Percentiles rank a stretch among this genome's conserved stretches.
phyloP scores from a whole-genome alignment of 2,113 vertebrate species.

The Hirundichthys speculiger region DNA sequence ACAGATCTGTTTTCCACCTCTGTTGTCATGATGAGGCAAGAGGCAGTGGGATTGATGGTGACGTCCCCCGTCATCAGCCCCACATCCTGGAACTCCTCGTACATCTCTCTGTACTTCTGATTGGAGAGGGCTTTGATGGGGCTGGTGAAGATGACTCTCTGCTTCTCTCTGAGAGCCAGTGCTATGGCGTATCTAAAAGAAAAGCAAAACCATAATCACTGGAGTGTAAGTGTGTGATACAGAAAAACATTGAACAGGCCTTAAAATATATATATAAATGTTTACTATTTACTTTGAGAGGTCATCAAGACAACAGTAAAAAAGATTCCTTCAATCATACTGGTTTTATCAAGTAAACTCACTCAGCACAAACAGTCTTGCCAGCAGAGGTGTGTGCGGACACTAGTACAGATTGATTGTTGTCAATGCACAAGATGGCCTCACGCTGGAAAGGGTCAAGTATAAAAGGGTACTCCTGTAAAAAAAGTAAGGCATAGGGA shows the following conservation, averaged over 20 bases:
- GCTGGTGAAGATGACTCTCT: slow-evolving; percentile 98
- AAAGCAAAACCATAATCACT: background rate
- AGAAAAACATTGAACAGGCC: no score
- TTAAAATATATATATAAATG: no score
- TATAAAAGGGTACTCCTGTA: slow-evolving; percentile 95
- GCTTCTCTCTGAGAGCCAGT: slow-evolving; percentile 93
- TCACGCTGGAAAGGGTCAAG: slow-evolving; percentile 98
- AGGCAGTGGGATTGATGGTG: slow-evolving; percentile 98
- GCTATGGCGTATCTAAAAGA: slow-evolving; percentile 92
- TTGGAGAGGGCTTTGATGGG: slow-evolving; percentile 98
- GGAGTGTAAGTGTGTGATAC: no score
- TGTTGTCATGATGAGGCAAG: slow-evolving; percentile 98
- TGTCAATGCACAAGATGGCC: slow-evolving; percentile 95
- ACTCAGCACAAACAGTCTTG: slow-evolving; percentile 99
- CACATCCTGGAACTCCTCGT: slow-evolving; percentile 98
- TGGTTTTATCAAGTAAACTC: slow-evolving; percentile 68
- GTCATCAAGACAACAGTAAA: background rate
- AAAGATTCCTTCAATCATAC: background rate
- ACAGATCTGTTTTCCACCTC: slow-evolving; percentile 80
- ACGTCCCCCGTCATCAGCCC: slow-evolving; percentile 98
- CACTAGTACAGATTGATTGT: slow-evolving; percentile 97
- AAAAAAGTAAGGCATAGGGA: slow-evolving; percentile 22
- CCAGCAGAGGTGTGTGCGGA: slow-evolving; percentile 99
- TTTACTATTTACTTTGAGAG: no score
- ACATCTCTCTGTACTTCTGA: slow-evolving; percentile 99